Evolutionary conservation across 2,113 vertebrate species (phyloP).

Genomic region (Campylomormyrus numenius): DNA sequence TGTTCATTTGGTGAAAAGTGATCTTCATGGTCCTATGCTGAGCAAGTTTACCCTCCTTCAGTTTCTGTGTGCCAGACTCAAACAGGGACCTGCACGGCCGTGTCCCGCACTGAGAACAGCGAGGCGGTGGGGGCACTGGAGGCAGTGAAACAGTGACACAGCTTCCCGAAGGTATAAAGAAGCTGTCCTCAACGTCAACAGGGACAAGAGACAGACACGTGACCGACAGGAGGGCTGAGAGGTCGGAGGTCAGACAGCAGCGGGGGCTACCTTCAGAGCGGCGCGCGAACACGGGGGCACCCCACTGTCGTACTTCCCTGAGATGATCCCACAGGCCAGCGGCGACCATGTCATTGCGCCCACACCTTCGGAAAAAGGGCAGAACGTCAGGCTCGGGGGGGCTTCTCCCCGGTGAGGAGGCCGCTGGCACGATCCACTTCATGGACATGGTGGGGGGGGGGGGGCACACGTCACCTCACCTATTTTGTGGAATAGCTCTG

Average conservation of each 20-base stretch:
- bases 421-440: not conserved
- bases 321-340: constrained; percentile 71
- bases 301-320: constrained; percentile 69
- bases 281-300: constrained; percentile 71
- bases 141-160: not conserved
- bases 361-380: constrained; percentile 50
- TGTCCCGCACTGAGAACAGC: not conserved
- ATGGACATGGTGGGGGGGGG: not conserved
- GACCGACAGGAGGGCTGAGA: not conserved
- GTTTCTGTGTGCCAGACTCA: not conserved
- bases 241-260: not conserved
- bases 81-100: not conserved
- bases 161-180: not conserved
- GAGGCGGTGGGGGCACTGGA: not conserved
- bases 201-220: not conserved
- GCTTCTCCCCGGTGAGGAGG: not conserved
- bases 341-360: constrained; percentile 80
- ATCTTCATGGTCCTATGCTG: not conserved
- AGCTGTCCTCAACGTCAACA: not conserved
- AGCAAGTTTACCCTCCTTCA: not conserved
- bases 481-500: constrained; percentile 75
- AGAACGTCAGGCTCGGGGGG: not conserved
- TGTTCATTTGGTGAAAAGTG: not conserved
- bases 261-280: constrained; percentile 55
- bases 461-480: constrained; percentile 40